Conservation (phyloP, 2,797 vertebrate species). For the Protonibea diacanthus region DNA sequence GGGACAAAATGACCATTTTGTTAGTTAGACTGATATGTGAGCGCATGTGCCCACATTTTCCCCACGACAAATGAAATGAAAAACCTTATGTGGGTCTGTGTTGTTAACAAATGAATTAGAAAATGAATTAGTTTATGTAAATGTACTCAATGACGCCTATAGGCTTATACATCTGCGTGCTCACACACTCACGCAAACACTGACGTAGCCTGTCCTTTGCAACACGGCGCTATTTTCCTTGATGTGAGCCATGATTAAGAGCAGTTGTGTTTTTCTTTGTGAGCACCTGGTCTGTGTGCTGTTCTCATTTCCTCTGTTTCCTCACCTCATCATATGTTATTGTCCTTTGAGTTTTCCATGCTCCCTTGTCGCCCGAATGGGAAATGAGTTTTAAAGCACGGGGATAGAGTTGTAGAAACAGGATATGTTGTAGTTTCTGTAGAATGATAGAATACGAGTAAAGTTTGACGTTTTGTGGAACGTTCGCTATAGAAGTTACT, state of each 20-base stretch:
- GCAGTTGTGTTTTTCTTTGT: constrained; percentile 69
- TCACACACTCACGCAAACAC: constrained; percentile 20
- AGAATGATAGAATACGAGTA: neutral
- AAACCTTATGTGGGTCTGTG: neutral
- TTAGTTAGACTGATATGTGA: neutral
- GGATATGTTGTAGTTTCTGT: constrained; percentile 34
- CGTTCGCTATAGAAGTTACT: constrained; percentile 11
- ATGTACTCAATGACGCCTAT: constrained; percentile 3
- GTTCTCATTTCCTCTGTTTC: constrained; percentile 75
- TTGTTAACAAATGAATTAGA: neutral
- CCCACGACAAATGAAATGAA: neutral
- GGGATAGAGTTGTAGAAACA: constrained; percentile 53
- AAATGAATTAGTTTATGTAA: neutral
- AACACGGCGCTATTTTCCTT: constrained; percentile 33
- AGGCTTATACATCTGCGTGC: neutral
- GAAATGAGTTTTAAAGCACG: constrained; percentile 68
- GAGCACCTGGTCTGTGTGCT: constrained; percentile 70
- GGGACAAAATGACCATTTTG: neutral
- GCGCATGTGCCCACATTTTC: neutral
- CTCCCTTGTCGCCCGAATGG: constrained; percentile 52
- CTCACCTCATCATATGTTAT: constrained; percentile 66
- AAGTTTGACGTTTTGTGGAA: constrained; percentile 12
- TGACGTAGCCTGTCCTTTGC: constrained; percentile 19
- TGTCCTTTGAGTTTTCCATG: constrained; percentile 57
- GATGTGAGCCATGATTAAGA: constrained; percentile 57